Conservation (phyloP, 2,113 vertebrate species). For the Halichoeres trimaculatus region DNA sequence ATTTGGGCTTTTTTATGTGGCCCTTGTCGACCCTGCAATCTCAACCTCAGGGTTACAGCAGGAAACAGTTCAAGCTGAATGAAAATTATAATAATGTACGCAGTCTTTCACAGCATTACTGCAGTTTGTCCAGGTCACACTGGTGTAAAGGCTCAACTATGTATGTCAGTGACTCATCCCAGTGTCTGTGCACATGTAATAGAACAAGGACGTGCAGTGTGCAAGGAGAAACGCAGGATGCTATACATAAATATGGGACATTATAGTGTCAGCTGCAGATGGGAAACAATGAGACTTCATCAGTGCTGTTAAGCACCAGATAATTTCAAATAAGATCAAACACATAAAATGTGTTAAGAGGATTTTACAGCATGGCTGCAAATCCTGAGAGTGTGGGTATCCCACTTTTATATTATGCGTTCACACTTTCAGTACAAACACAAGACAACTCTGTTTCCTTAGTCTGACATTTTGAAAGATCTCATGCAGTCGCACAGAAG, state of each 20-base stretch:
- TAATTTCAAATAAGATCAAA: conserved; percentile 15
- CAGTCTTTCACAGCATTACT: neutral
- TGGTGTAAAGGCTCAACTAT: neutral
- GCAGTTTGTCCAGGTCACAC: neutral
- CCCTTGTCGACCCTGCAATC: neutral
- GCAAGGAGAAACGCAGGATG: conserved; percentile 1
- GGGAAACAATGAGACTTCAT: conserved; percentile 15
- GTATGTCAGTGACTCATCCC: neutral
- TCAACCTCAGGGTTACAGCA: conserved; percentile 9
- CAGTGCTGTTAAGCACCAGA: conserved; percentile 1
- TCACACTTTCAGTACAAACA: neutral
- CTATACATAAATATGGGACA: neutral
- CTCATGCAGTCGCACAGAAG: conserved; percentile 7
- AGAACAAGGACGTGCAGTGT: neutral
- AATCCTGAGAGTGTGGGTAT: neutral
- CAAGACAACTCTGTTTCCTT: neutral
- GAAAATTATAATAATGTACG: conserved; percentile 9
- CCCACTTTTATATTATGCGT: neutral
- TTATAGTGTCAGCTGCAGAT: conserved; percentile 9
- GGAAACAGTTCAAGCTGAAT: neutral
- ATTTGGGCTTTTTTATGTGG: neutral
- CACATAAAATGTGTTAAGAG: conserved; percentile 15
- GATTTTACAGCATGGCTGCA: conserved; percentile 2
- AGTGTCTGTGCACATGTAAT: neutral
- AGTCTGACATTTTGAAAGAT: neutral